Percentiles rank a stretch among this genome's conserved stretches.
Evolutionary conservation across 2,797 vertebrate species (phyloP).

Genomic region (Anguilla megastoma): DNA sequence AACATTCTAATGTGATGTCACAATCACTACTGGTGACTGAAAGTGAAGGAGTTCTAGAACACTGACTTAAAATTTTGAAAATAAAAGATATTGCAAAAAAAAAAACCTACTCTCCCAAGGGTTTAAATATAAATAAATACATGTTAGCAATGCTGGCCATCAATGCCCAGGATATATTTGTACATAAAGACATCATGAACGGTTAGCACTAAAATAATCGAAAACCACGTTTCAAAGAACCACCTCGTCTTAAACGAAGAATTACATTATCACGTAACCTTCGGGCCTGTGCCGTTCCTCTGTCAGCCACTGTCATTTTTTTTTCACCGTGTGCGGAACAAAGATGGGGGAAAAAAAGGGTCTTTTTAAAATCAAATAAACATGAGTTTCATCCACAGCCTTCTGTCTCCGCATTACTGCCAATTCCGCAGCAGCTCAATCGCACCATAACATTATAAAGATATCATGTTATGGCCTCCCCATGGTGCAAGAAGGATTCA

Average conservation of each 20-base stretch:
- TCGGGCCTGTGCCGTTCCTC: neutral
- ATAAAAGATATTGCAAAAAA: no score
- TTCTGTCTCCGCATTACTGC: neutral
- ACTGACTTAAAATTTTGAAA: no score
- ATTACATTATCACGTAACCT: neutral
- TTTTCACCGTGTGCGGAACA: slow-evolving; percentile 50
- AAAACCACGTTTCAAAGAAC: neutral
- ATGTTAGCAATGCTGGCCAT: neutral
- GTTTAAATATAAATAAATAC: neutral
- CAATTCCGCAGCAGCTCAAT: slow-evolving; percentile 30
- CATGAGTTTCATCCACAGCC: slow-evolving; percentile 26
- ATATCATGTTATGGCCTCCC: slow-evolving; percentile 75
- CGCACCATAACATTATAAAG: slow-evolving; percentile 18
- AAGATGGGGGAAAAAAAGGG: neutral
- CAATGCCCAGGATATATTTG: neutral
- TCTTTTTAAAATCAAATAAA: slow-evolving; percentile 54
- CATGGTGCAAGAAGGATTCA: slow-evolving; percentile 66
- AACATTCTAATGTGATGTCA: no score
- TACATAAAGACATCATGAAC: neutral
- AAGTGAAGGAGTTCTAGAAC: no score
- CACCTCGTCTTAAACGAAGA: neutral
- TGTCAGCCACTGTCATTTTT: neutral
- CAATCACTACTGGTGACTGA: no score
- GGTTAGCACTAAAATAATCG: neutral
- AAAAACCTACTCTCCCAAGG: no score